These are phyloP conservation scores for Pseudolycoriella hygida DNA, from an alignment of 2,888 invertebrate species.

Conservation along the genomic window DNA sequence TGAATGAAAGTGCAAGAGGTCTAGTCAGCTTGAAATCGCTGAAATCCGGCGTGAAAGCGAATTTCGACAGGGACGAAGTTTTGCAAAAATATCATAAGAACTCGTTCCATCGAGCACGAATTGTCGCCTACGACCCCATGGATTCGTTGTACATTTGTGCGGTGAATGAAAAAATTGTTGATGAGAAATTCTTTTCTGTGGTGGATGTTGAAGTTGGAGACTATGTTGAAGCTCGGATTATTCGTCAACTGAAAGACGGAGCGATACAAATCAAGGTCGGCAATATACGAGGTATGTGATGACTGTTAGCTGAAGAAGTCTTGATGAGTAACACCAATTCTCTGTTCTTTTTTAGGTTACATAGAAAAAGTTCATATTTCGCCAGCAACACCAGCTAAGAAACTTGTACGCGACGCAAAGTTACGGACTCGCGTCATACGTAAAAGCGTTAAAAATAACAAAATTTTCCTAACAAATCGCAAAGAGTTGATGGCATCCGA, in stretches of 20 bases:
- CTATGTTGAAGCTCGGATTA: slow-evolving; percentile 34
- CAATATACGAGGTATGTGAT: slow-evolving; percentile 29
- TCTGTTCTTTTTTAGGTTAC: slow-evolving; percentile 25
- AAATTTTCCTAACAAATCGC: slow-evolving; percentile 44
- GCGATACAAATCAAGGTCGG: slow-evolving; percentile 35
- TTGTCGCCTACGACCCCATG: slow-evolving; percentile 45
- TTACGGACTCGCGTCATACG: slow-evolving; percentile 41
- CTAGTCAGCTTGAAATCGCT: slow-evolving; percentile 22
- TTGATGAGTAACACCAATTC: neutral
- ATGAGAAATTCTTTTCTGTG: slow-evolving; percentile 36
- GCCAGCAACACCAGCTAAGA: slow-evolving; percentile 28
- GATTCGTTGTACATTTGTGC: slow-evolving; percentile 50
- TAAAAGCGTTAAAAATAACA: slow-evolving; percentile 29
- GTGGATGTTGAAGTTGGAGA: slow-evolving; percentile 36
- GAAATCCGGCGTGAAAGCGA: slow-evolving; percentile 20
- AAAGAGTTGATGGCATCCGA: slow-evolving; percentile 39
- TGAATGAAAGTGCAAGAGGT: slow-evolving; percentile 21
- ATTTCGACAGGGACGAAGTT: slow-evolving; percentile 26
- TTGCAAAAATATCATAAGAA: slow-evolving; percentile 24
- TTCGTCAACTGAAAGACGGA: slow-evolving; percentile 30
- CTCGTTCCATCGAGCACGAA: slow-evolving; percentile 33
- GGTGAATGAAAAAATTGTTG: slow-evolving; percentile 37
- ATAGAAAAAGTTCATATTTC: slow-evolving; percentile 38
- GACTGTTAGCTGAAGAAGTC: too few relatives aligned
- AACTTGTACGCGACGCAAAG: slow-evolving; percentile 35